These are phyloP conservation scores for Argynnis bischoffii DNA, from an alignment of 2,888 invertebrate genomes.

Conservation along the genomic window DNA sequence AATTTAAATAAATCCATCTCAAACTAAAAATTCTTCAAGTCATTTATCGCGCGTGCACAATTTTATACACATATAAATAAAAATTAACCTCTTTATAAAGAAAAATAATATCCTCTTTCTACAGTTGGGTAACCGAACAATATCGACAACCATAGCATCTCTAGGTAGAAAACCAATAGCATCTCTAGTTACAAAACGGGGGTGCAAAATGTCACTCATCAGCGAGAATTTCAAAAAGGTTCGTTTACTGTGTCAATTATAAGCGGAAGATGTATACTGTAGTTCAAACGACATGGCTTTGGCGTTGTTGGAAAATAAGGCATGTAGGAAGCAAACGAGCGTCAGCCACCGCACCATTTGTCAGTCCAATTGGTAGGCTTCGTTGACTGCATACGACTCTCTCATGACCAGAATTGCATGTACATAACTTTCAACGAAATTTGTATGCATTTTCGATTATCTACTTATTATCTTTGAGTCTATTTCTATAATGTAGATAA, in stretches of 20 bases:
- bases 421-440: neutral
- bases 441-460: no score
- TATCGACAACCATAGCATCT: no score
- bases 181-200: neutral
- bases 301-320: conserved; percentile 19
- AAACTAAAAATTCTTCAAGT: no score
- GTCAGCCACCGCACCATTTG: conserved; percentile 25
- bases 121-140: no score
- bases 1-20: no score
- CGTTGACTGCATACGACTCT: conserved; percentile 1
- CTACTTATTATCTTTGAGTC: no score
- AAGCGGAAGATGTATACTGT: neutral
- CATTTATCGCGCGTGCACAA: no score
- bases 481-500: no score
- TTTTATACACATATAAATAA: no score
- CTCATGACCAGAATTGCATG: conserved; percentile 2
- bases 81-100: no score
- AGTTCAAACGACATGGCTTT: conserved; percentile 14
- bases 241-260: conserved; percentile 3
- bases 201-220: conserved; percentile 2
- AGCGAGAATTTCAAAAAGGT: neutral
- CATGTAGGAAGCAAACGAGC: conserved; percentile 22
- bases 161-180: neutral
- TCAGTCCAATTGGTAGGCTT: conserved; percentile 23
- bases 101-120: no score